These are phyloP conservation scores for Vulpes ferrilata DNA, from an alignment of 2,113 vertebrate species.

Conservation along the genomic window DNA sequence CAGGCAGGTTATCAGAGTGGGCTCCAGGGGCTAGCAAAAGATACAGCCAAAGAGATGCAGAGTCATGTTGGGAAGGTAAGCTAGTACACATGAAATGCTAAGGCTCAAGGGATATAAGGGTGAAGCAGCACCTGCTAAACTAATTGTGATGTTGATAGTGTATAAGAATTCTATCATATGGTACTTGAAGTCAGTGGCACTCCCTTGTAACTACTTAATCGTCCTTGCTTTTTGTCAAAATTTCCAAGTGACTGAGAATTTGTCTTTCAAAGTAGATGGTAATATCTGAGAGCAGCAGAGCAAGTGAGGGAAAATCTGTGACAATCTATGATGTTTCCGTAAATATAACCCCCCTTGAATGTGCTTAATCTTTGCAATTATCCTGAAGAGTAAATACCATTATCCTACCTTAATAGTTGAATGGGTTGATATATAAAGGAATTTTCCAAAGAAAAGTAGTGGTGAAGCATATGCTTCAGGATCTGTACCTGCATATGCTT, in stretches of 20 bases:
- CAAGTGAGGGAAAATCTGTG: neutral
- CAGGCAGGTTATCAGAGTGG: neutral
- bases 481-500: neutral
- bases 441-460: neutral
- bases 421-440: neutral
- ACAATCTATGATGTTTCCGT: neutral
- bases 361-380: neutral
- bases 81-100: neutral
- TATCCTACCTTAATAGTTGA: neutral
- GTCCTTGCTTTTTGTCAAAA: neutral
- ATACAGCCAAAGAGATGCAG: neutral
- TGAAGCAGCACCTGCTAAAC: neutral
- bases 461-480: neutral
- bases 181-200: neutral
- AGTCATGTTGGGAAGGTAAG: neutral
- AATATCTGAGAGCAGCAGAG: neutral
- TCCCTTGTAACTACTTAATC: neutral
- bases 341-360: neutral
- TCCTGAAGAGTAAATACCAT: conserved; percentile 23
- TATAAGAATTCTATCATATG: neutral
- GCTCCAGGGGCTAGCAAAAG: neutral
- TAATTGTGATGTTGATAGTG: neutral
- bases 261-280: neutral
- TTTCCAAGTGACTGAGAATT: neutral
- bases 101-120: neutral